These are phyloP conservation scores for Cyclopterus lumpus DNA, from an alignment of 2,797 vertebrate genomes.

Conservation along the genomic window DNA sequence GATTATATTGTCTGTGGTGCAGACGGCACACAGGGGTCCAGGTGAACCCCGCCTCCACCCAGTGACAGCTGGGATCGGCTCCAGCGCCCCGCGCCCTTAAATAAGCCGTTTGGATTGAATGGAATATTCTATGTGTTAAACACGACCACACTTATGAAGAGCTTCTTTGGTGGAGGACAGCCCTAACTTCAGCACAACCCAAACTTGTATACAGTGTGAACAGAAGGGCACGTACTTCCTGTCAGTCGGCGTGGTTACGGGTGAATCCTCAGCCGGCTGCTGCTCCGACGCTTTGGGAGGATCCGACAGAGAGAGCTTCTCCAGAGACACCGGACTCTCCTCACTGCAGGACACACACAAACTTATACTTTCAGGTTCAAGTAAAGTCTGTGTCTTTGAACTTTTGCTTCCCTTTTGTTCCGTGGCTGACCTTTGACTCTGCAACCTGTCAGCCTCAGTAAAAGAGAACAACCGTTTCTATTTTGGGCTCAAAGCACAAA, in stretches of 20 bases:
- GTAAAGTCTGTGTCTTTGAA: neutral
- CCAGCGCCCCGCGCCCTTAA: too few species aligned
- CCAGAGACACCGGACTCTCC: conserved; percentile 75
- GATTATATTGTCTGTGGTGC: too few species aligned
- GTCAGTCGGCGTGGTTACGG: conserved; percentile 59
- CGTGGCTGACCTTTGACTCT: conserved; percentile 2
- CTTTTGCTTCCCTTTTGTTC: neutral
- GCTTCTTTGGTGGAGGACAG: neutral
- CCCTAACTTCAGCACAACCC: neutral
- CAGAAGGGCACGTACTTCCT: conserved; percentile 69
- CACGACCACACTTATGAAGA: neutral
- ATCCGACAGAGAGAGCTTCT: conserved; percentile 83
- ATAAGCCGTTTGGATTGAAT: too few species aligned
- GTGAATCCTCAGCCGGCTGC: conserved; percentile 51
- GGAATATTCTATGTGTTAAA: too few species aligned
- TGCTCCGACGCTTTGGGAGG: conserved; percentile 58
- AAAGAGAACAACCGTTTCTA: neutral
- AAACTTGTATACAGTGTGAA: neutral
- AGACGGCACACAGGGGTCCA: too few species aligned
- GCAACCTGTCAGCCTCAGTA: neutral
- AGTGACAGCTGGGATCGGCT: too few species aligned
- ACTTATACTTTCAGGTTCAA: neutral
- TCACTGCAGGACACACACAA: conserved; percentile 66
- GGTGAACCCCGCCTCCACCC: too few species aligned
- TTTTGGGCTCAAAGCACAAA: neutral